Conservation (phyloP, 2,888 invertebrate genomes). For the Pteria penguin region DNA sequence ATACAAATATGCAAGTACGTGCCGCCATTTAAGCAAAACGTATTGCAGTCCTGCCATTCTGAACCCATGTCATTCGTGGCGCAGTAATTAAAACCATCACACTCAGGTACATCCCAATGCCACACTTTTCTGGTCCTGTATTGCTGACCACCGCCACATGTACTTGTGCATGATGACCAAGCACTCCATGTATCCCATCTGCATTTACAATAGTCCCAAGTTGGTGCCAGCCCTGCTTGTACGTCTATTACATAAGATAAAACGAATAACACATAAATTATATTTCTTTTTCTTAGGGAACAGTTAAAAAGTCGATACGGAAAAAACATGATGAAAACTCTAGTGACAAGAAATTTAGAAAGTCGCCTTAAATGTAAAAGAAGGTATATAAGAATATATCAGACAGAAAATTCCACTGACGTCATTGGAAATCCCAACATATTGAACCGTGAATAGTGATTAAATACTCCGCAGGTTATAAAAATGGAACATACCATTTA, state of each 20-base stretch:
- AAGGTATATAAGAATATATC: no score
- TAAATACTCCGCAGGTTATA: no score
- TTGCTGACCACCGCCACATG: not conserved
- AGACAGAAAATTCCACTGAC: no score
- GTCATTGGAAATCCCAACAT: no score
- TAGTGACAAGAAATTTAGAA: no score
- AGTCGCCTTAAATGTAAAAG: no score
- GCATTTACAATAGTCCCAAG: not conserved
- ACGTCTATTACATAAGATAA: not conserved
- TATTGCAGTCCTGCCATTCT: not conserved
- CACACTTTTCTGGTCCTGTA: not conserved
- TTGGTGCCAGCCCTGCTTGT: not conserved
- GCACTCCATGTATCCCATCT: not conserved
- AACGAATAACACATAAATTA: no score
- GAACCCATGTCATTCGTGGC: not conserved
- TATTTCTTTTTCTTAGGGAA: no score
- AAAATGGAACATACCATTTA: no score
- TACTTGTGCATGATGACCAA: not conserved
- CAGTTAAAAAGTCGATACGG: no score
- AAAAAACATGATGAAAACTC: no score
- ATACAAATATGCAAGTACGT: not conserved
- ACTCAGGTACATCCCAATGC: not conserved
- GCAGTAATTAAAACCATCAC: not conserved
- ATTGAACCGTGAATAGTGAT: no score
- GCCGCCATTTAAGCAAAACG: not conserved